Base-by-base conservation (phyloP, 64 coral and sea anemone species). In the Hydrozoanthus tunicans region DNA sequence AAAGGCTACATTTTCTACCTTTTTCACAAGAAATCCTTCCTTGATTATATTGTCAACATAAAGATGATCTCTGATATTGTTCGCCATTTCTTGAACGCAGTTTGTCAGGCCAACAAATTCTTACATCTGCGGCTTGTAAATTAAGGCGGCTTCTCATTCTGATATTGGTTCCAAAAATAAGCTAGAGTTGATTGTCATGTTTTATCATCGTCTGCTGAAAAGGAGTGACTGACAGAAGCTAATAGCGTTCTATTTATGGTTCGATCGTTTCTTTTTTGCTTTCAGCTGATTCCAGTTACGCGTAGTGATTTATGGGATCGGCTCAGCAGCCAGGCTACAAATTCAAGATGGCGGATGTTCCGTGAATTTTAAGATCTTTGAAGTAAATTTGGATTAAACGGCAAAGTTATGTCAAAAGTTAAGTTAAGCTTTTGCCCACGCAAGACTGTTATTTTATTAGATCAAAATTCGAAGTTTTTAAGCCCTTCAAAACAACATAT, bases 371-470 rank as follows among this genome's bases (percentile, higher is more conserved):
- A 11, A 51, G 14, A 14, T 64, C 12, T 51, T 12, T 43, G 53
- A 43, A 59, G n/a, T 5, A 5, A 7, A 8, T 88, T 88, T 88
- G 25, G 17, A 61, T 26, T 51, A 7, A 53, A 7, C 61, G 17
- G 4, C 64, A 11, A 1, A 6, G 26, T 43, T 8, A 88, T 88
- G 84, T 74, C 70, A 59, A 88, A 73, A 73, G 57, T 74, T 20
- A 88, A 74, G 69, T 14, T 75, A 73, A 75, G 56, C 53, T 88
- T 73, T 59, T 88, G 68, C 25, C 84, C 84, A 88, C 55, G 93
- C 70, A 99, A 88, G 62, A 99, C 97, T 14, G 94, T 93, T 27
- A 86, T 99, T 51, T 84, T 99, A 53, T 77, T 99, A 59, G 97
- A 99, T 73, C 97, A 93, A 17, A 99, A 84, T 68, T 89, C 83